Percentiles rank a stretch among this genome's conserved stretches.
phyloP scores from a whole-genome alignment of 1,140 invertebrate species.

The Trinorchestia longiramus region DNA sequence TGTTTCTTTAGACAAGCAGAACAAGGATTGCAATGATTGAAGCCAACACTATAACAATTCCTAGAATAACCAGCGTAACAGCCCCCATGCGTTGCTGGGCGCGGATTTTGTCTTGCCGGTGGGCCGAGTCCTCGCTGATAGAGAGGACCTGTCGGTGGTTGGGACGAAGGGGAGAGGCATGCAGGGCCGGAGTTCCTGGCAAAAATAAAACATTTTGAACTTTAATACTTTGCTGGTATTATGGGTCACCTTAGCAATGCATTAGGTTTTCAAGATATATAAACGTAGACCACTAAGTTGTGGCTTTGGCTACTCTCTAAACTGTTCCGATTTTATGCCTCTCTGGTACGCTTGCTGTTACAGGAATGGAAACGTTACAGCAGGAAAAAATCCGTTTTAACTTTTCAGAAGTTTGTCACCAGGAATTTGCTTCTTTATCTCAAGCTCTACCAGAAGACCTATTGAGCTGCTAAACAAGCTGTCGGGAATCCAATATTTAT shows the following conservation, averaged over 20 bases:
- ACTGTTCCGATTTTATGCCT: no score
- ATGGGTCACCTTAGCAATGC: not conserved
- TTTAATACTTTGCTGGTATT: not conserved
- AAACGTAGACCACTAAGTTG: no score
- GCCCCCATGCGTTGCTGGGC: not conserved
- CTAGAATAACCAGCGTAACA: not conserved
- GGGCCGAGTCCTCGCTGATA: not conserved
- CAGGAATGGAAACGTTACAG: no score
- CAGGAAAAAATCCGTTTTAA: no score
- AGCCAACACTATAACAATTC: not conserved
- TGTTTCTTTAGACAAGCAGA: not conserved
- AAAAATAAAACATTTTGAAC: not conserved
- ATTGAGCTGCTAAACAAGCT: no score
- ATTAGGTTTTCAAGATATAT: no score
- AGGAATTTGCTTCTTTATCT: no score
- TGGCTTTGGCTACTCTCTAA: no score
- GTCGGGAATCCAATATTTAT: no score
- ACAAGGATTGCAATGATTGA: slow-evolving; percentile 5
- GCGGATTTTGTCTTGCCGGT: not conserved
- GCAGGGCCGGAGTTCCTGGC: not conserved
- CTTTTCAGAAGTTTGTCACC: no score
- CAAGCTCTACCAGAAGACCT: no score
- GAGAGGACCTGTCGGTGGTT: slow-evolving; percentile 12
- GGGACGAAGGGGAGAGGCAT: not conserved
- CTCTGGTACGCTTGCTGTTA: no score